Conservation (phyloP, 2,888 invertebrate genomes). For the Ephialtes manifestator region DNA sequence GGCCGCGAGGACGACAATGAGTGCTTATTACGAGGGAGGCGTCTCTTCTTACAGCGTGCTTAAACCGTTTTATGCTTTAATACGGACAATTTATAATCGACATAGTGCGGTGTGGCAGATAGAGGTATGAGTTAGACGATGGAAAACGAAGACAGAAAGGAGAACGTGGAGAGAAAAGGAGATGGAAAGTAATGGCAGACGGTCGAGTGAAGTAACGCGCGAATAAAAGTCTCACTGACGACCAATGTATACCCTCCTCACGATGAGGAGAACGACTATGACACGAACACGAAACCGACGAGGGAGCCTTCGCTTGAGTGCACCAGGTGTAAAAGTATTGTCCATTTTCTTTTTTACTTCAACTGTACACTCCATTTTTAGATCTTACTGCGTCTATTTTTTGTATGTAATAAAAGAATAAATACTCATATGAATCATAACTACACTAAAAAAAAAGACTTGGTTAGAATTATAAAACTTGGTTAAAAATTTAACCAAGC, state of each 20-base stretch:
- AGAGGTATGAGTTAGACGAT: conserved; percentile 15
- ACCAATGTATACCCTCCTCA: conserved; percentile 38
- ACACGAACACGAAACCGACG: conserved; percentile 35
- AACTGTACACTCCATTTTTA: conserved; percentile 1
- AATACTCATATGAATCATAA: background rate
- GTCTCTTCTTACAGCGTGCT: conserved; percentile 69
- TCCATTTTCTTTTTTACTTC: conserved; percentile 21
- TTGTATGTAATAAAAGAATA: background rate
- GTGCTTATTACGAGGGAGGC: conserved; percentile 70
- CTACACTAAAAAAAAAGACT: no score
- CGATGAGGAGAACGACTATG: conserved; percentile 23
- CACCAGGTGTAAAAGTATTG: conserved; percentile 29
- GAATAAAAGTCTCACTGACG: conserved; percentile 50
- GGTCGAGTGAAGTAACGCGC: conserved; percentile 37
- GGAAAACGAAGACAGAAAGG: conserved; percentile 26
- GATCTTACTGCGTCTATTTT: background rate
- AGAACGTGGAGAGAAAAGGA: conserved; percentile 21
- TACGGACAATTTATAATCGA: conserved; percentile 71
- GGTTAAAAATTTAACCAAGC: no score
- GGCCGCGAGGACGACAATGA: conserved; percentile 57
- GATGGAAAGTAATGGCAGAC: conserved; percentile 49
- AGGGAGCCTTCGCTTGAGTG: conserved; percentile 31
- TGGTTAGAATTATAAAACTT: no score
- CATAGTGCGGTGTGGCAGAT: conserved; percentile 37
- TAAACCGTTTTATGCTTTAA: conserved; percentile 72